Base-by-base conservation (phyloP, 2,797 vertebrate species). In the Hozukius guyotensis region DNA sequence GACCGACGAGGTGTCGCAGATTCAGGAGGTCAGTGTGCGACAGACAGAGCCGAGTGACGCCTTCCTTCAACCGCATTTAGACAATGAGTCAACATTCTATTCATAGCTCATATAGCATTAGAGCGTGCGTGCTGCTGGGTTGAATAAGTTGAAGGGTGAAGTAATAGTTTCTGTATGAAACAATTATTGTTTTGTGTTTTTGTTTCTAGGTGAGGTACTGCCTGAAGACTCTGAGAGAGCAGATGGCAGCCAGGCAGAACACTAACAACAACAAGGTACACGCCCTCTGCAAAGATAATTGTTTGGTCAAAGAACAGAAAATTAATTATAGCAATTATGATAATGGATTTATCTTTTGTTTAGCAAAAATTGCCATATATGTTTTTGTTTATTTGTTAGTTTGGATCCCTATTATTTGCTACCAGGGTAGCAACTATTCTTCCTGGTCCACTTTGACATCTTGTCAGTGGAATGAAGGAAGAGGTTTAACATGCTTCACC, bases 1-100 rank as follows among this genome's bases (percentile, higher is more conserved):
- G 81, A 97, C 96, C 6, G 97, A 97, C 3, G 97, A 99, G 91
- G 96, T 96, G 38, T 93, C 97, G 3, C 97, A 98, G 77, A 97
- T 97, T 67, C 97, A 98, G 88, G 97, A 98, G 97, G 98, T 98
- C 42, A 90, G 94, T 87, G 75, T 46, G 6, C 12, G 22, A 63
- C 73, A 14, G 14, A 29, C 27, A 1, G 27, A 22, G 16, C 11
- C 29, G 16, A 36, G 52, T 59, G 49, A 32, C 9, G 20, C 22
- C 22, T 24, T 61, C 49, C 52, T 14, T 7, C 6, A 22, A 24
- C 18, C 8, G 4, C 24, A 24, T 61, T 46, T 70, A 78, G 72
- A 78, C 62, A 22, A 22, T 80, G 82, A 89, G 53, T 82, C 68
- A 89, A 57, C 70, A 16, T 56, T 61, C 13, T 20, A 7, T 5